These are phyloP conservation scores for Archegozetes longisetosus DNA, from an alignment of 1,140 invertebrate genomes.

Conservation along the genomic window DNA sequence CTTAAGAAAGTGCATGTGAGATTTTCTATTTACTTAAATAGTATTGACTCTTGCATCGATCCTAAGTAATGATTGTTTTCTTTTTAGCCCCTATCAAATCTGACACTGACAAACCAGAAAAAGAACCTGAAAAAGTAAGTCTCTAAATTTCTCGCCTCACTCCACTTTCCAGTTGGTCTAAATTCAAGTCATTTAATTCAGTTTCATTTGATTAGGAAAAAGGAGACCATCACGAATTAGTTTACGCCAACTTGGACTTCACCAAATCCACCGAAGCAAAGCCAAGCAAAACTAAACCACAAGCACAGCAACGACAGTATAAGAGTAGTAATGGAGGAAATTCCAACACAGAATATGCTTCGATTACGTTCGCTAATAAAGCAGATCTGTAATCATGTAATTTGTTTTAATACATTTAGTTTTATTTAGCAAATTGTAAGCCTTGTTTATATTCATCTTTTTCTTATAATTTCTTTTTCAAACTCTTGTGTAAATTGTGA, in stretches of 20 bases:
- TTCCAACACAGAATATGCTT: not conserved
- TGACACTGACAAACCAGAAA: not conserved
- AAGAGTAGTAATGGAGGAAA: not conserved
- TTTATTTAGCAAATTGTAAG: too few species aligned
- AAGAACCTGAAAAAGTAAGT: constrained; percentile 3
- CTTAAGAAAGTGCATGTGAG: too few species aligned
- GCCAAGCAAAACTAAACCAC: not conserved
- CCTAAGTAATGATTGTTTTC: too few species aligned
- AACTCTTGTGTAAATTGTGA: too few species aligned
- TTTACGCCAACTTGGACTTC: constrained; percentile 14
- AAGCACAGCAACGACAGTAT: not conserved
- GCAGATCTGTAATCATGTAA: not conserved
- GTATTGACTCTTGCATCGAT: too few species aligned
- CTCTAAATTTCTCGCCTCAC: not conserved
- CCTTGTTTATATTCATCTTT: too few species aligned
- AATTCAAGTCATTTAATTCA: not conserved
- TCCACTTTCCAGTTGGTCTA: not conserved
- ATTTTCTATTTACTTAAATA: too few species aligned
- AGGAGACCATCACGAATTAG: constrained; percentile 7
- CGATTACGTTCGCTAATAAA: not conserved
- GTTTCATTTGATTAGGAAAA: not conserved
- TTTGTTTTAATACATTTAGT: too few species aligned
- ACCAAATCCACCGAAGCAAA: not conserved
- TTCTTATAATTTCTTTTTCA: too few species aligned
- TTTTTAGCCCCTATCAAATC: not conserved